Evolutionary conservation across 1,140 invertebrate genomes (phyloP).

Genomic region (Amyelois transitella): DNA sequence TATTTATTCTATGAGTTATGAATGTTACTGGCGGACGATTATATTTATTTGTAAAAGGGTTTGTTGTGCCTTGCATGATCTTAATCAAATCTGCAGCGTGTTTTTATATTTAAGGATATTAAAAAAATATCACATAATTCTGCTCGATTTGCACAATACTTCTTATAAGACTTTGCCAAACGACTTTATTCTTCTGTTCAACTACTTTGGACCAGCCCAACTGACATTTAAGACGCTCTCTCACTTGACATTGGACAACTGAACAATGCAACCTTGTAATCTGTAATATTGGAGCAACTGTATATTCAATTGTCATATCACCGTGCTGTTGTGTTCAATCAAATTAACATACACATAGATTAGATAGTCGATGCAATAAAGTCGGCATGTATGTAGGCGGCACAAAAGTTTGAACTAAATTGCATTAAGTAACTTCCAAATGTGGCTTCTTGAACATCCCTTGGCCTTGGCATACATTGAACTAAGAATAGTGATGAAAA

Average conservation of each 20-base stretch:
- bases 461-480: slow-evolving; percentile 3
- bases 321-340: slow-evolving; percentile 18
- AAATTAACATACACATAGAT: slow-evolving; percentile 25
- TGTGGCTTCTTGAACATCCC: slow-evolving; percentile 10
- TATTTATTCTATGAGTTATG: too few species aligned
- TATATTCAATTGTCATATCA: slow-evolving; percentile 30
- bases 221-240: slow-evolving; percentile 47
- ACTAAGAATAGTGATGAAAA: slow-evolving; percentile 8
- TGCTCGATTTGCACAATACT: slow-evolving; percentile 6
- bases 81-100: not conserved
- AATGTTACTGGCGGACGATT: too few species aligned
- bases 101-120: too few species aligned
- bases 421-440: slow-evolving; percentile 6
- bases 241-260: slow-evolving; percentile 34
- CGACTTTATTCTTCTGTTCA: slow-evolving; percentile 21
- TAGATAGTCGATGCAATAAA: slow-evolving; percentile 19
- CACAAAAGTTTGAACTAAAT: slow-evolving; percentile 8
- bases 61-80: not conserved
- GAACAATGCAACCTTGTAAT: slow-evolving; percentile 24
- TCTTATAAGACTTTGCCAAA: slow-evolving; percentile 14
- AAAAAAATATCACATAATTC: not conserved
- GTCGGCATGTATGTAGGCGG: slow-evolving; percentile 10
- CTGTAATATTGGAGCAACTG: slow-evolving; percentile 20
- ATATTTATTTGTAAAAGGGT: not conserved
- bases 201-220: slow-evolving; percentile 25